Percentiles rank a stretch among this genome's conserved stretches.
Evolutionary conservation across 2,888 invertebrate genomes (phyloP).

Genomic region (Oscheius myriophilus): DNA sequence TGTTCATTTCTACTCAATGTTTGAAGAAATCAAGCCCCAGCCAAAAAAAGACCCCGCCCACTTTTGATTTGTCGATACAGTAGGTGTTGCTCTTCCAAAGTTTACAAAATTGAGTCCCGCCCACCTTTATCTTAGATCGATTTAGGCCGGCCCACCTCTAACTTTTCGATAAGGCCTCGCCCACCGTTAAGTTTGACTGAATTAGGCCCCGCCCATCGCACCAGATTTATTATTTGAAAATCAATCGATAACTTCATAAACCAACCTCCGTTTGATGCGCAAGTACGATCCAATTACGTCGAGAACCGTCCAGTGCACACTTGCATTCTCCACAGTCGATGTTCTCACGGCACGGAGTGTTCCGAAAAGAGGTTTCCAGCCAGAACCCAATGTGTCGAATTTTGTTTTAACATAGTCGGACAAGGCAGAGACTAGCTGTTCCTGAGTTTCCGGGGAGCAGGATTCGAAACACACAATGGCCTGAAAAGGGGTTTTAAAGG

Average conservation of each 20-base stretch:
- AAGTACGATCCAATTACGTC: slow-evolving; percentile 94
- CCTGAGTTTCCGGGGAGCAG: slow-evolving; percentile 90
- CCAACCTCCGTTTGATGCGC: slow-evolving; percentile 89
- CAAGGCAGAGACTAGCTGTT: slow-evolving; percentile 89
- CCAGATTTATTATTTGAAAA: background rate
- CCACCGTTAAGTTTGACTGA: background rate
- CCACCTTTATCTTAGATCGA: too few species aligned
- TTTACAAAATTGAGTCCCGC: too few species aligned
- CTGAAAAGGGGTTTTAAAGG: slow-evolving; percentile 75
- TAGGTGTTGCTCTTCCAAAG: too few species aligned
- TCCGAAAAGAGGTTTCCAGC: slow-evolving; percentile 94
- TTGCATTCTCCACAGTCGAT: slow-evolving; percentile 43
- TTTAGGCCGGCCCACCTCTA: background rate
- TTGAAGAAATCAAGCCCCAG: too few species aligned
- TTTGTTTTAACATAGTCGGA: slow-evolving; percentile 96
- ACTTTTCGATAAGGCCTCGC: too few species aligned
- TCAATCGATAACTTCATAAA: background rate
- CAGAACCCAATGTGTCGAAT: slow-evolving; percentile 48
- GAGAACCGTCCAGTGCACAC: slow-evolving; percentile 72
- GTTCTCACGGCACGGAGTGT: slow-evolving; percentile 84
- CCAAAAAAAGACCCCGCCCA: too few species aligned
- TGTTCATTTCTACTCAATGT: too few species aligned
- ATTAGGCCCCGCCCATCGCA: background rate
- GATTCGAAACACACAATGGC: slow-evolving; percentile 90
- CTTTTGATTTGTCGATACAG: too few species aligned